Evolutionary conservation across 2,797 vertebrate species (phyloP).

Genomic region (Phataginus tetradactyla): DNA sequence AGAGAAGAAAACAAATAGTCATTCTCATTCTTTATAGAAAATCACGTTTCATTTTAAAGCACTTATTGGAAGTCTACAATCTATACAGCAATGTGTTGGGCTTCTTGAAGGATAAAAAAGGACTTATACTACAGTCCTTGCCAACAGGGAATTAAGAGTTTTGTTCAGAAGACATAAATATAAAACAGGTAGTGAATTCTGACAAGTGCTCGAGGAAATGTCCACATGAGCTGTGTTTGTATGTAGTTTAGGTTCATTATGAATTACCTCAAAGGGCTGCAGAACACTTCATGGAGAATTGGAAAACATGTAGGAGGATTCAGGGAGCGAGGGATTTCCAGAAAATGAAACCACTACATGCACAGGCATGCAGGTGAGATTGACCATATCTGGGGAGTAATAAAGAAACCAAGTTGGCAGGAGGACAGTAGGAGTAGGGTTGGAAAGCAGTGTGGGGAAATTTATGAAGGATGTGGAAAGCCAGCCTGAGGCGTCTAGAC

Average conservation of each 20-base stretch:
- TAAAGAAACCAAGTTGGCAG: constrained; percentile 27
- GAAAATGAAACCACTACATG: neutral
- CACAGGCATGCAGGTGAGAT: neutral
- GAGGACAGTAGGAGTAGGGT: neutral
- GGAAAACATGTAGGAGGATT: neutral
- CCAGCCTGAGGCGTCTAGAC: neutral
- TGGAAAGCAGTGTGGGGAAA: neutral
- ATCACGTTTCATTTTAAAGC: neutral
- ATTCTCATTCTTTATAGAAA: neutral
- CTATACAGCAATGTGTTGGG: neutral
- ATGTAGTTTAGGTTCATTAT: neutral
- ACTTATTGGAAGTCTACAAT: neutral
- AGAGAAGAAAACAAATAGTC: constrained; percentile 62
- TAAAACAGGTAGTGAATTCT: neutral
- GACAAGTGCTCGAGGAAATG: neutral
- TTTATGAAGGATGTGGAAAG: constrained; percentile 48
- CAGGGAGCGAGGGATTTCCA: neutral
- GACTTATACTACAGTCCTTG: neutral
- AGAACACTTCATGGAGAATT: neutral
- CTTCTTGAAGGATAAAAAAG: neutral
- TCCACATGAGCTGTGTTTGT: neutral
- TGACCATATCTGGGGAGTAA: neutral
- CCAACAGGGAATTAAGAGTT: neutral
- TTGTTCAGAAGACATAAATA: constrained; percentile 2
- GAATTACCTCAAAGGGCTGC: neutral